These are phyloP conservation scores for Mythimna vitellina DNA, from an alignment of 2,888 invertebrate genomes.

Conservation along the genomic window DNA sequence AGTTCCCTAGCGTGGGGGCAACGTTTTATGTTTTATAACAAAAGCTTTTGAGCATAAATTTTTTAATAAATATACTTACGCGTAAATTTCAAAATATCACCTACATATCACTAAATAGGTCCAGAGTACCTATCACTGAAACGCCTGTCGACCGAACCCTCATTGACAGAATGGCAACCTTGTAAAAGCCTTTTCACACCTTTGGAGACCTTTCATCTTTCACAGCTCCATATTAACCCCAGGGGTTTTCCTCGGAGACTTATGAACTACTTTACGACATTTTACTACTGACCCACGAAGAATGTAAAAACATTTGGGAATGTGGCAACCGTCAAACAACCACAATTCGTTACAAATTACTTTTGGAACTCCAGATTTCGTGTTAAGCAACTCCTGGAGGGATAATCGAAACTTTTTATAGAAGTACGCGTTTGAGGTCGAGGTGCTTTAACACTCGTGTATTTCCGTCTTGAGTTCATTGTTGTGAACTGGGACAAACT, in stretches of 20 bases:
- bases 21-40: neutral
- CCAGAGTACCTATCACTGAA: conserved; percentile 29
- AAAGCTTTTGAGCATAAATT: conserved; percentile 18
- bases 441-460: conserved; percentile 38
- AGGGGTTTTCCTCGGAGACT: conserved; percentile 44
- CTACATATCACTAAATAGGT: conserved; percentile 5
- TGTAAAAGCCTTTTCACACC: conserved; percentile 63
- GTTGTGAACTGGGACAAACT: conserved; percentile 63
- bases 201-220: conserved; percentile 58
- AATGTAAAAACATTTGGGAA: conserved; percentile 49
- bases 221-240: conserved; percentile 46
- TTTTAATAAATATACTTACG: conserved; percentile 13
- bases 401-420: conserved; percentile 46
- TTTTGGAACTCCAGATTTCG: conserved; percentile 43
- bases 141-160: conserved; percentile 35
- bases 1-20: no score
- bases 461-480: conserved; percentile 57
- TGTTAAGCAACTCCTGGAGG: conserved; percentile 29
- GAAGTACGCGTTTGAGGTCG: conserved; percentile 36
- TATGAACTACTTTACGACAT: conserved; percentile 52
- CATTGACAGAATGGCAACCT: conserved; percentile 57
- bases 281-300: conserved; percentile 33
- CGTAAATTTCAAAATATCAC: conserved; percentile 28
- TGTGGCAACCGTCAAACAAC: conserved; percentile 32
- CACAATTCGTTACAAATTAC: conserved; percentile 50